Evolutionary conservation across 1,140 invertebrate species (phyloP), one percentile per base, ranked within the genome.

Genomic region (Nasonia vitripennis): DNA sequence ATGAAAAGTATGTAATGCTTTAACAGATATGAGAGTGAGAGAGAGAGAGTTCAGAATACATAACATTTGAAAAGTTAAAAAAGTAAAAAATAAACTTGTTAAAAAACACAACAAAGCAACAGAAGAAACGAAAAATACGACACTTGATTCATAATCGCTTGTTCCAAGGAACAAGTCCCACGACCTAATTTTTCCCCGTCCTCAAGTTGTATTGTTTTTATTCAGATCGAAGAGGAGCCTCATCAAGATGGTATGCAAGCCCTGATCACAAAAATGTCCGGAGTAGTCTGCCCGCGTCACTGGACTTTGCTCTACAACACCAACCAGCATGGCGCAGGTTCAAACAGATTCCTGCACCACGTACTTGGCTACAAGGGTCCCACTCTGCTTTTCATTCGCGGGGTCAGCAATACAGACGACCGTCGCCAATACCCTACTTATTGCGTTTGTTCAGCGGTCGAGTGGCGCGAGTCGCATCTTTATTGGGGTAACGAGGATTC

Each of bases 331-430:
- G 98, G 98, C 4, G 92, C 97, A 10, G 97, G 97, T 34, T 95
- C 96, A 51, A 99, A 98, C 94, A 95, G 98, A 20, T 98, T 99
- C 92, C 93, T 96, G 89, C 96, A 98, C 90, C 98, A 98, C 92
- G 96, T 98, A 2, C 94, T 97, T 27, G 95, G 96, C 10, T 99
- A 98, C 93, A 92, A 96, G 77, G 97, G 97, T 4, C 96, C 97
- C 0, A 97, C 97, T 0, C 91, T 98, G 27, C 94, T 96, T n/a
- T 94, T 98, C 83, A 89, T 98, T 91, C 95, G 95, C 78, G 95
- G 92, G 71, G 88, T 87, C 31, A 91, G 83, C 73, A 37, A 87
- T 3, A 89, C 91, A 5, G 89, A 87, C 5, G 89, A 91, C 11
- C 95, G 96, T 84, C 94, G 95, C 0, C 85, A 83, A 75, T 95